phyloP scores from a whole-genome alignment of 2,797 vertebrate genomes.

The Platalea minor region DNA sequence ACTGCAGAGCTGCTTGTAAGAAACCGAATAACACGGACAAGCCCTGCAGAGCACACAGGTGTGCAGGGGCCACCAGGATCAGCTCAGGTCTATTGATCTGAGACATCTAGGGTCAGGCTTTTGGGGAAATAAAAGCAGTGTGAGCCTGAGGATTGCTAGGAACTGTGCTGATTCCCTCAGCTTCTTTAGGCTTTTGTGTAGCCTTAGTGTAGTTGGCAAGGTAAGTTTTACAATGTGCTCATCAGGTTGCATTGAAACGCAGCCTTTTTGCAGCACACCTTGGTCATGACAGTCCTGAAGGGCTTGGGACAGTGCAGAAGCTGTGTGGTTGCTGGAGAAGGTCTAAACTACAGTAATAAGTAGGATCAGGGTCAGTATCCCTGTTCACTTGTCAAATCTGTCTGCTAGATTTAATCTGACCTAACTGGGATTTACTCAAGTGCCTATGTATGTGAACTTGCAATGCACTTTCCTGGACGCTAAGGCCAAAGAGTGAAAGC shows the following conservation, averaged over 20 bases:
- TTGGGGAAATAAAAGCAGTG: neutral
- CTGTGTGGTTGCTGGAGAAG: neutral
- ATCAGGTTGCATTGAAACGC: neutral
- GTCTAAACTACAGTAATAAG: neutral
- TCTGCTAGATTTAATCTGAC: neutral
- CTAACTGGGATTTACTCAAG: neutral
- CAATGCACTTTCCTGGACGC: neutral
- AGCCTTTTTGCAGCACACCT: fast-evolving
- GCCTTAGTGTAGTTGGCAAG: neutral
- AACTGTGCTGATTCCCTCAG: neutral
- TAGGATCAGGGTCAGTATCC: neutral
- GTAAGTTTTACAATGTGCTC: neutral
- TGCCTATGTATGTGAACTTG: neutral
- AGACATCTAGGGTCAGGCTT: neutral
- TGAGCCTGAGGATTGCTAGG: neutral
- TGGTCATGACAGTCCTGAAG: neutral
- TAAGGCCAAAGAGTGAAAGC: neutral
- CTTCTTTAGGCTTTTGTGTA: neutral
- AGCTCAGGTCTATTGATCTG: neutral
- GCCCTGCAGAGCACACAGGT: neutral
- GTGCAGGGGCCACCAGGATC: too few relatives aligned
- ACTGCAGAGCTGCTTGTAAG: neutral
- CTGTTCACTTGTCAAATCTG: neutral
- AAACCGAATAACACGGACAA: fast-evolving
- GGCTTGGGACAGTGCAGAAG: neutral